A percentile compares a stretch with the other conserved stretches of the same genome.
These are phyloP conservation scores for Lonchura striata DNA, from an alignment of 2,113 vertebrate genomes.

Conservation along the genomic window DNA sequence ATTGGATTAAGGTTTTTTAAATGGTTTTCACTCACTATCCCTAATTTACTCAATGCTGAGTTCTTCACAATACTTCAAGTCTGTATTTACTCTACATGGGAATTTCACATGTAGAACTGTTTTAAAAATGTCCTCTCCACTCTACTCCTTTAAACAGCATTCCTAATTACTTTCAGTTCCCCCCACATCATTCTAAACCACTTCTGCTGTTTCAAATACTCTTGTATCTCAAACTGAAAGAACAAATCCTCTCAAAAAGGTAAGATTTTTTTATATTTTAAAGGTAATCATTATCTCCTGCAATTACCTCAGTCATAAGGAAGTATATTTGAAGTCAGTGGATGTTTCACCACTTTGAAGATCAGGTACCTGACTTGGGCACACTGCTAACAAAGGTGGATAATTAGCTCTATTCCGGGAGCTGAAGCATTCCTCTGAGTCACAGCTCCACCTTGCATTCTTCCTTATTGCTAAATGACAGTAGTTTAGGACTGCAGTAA, in stretches of 20 bases:
- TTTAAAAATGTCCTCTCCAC: background rate
- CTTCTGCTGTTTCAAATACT: background rate
- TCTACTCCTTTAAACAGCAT: background rate
- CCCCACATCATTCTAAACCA: background rate
- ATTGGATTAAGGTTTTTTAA: background rate
- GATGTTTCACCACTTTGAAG: constrained; percentile 13
- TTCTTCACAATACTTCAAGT: background rate
- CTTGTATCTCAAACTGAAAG: background rate
- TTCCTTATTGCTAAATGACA: background rate
- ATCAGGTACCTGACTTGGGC: background rate
- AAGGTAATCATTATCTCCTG: background rate
- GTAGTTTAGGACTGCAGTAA: background rate
- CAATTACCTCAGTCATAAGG: background rate
- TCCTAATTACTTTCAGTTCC: background rate
- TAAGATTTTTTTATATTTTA: background rate
- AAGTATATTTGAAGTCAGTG: background rate
- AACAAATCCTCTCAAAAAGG: background rate
- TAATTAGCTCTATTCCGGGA: constrained; percentile 19
- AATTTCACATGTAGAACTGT: background rate
- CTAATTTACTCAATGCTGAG: background rate
- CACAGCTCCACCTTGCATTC: constrained; percentile 27
- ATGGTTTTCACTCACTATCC: rapidly evolving
- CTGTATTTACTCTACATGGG: background rate
- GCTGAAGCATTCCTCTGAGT: constrained; percentile 21
- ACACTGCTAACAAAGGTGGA: background rate